These are phyloP conservation scores for Psittacula derbiana DNA, from an alignment of 2,797 vertebrate species.

Conservation along the genomic window DNA sequence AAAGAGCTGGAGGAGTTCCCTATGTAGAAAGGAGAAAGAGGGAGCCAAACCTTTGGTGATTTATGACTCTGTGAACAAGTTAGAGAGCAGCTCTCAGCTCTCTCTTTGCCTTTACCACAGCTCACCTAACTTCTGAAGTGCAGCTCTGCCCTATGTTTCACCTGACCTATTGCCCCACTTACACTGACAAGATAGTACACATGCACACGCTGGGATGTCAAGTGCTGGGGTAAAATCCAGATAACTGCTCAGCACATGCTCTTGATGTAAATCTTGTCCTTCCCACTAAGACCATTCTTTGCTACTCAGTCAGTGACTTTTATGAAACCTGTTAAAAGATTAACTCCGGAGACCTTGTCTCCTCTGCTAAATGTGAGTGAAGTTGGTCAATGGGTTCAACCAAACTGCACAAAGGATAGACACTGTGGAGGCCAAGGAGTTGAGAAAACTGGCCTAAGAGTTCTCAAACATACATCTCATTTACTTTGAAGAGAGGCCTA, in stretches of 20 bases:
- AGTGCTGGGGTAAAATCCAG: neutral
- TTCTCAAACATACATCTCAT: neutral
- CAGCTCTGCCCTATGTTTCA: neutral
- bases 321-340: neutral
- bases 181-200: neutral
- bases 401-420: neutral
- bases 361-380: neutral
- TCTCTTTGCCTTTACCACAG: neutral
- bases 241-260: neutral
- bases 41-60: neutral
- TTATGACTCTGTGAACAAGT: neutral
- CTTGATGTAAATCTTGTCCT: neutral
- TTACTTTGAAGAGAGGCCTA: neutral
- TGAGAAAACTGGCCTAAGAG: neutral
- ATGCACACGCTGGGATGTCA: neutral
- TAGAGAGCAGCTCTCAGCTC: neutral
- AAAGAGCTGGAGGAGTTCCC: neutral
- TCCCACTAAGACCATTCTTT: neutral
- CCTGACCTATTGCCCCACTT: neutral
- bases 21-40: neutral
- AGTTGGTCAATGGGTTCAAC: neutral
- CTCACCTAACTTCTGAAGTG: neutral
- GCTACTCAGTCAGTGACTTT: neutral
- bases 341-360: neutral
- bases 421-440: neutral